Evolutionary conservation across 2,797 vertebrate genomes (phyloP), one percentile per base, ranked within the genome.

Genomic region (Sciurus carolinensis): DNA sequence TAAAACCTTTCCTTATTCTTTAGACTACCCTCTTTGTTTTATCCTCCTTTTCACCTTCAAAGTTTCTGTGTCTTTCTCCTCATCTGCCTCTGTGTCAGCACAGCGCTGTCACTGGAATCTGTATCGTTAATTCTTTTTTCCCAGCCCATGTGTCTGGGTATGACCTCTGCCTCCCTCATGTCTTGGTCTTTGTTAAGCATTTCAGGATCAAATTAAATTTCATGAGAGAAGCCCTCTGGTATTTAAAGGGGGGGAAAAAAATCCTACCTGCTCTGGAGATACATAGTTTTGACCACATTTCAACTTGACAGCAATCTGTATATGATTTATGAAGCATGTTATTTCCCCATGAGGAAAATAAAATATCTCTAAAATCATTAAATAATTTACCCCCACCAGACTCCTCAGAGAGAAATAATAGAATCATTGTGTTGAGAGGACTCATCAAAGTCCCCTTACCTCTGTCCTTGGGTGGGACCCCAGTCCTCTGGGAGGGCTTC

Each of bases 191-290:
- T 95, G 88, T 97, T 95, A 96, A 96, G 72, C 81, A 91, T 97
- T 96, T 98, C 80, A 94, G 47, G 95, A 97, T 95, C 88, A 96
- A 94, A 94, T 96, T 96, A 95, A 95, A 91, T 96, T 95, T 92
- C 39, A 36, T 91, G 94, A 95, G 80, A 97, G 80, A 72, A 95
- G 44, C 83, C 89, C 87, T 95, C 71, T 97, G 89, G 66, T 87
- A 92, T 93, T 94, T 72, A 94, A 93, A 96, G 36, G 15, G 20
- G 7, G 57, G 1, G 4, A 2, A 26, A 50, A 71, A 89, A 80
- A 26, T 4, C 13, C 22, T 50, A 81, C 50, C 86, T 95, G 39
- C 66, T 83, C 95, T 66, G 90, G 75, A 89, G 36, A 76, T 90
- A 87, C 28, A 73, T 75, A 89, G 62, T 92, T 97, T 95, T 73